Percentiles rank a stretch among this genome's conserved stretches.
Conservation (phyloP, 2,113 vertebrate species). For the Chaetodon trifascialis region DNA sequence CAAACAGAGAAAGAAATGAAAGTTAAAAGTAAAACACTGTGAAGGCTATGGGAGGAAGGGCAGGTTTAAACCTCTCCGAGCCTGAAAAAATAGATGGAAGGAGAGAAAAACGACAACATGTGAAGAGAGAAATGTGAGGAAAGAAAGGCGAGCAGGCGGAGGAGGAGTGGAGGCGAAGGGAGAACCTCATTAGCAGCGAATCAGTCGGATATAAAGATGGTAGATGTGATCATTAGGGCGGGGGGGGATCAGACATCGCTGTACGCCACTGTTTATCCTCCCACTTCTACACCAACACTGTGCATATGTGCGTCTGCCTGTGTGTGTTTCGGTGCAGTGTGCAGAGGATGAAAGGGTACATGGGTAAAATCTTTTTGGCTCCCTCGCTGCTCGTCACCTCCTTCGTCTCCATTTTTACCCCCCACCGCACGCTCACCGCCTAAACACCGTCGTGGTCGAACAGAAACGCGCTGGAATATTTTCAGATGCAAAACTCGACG, state of each 20-base stretch:
- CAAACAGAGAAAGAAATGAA: not conserved
- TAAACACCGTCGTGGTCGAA: not conserved
- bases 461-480: not conserved
- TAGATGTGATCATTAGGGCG: conserved; percentile 65
- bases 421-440: not conserved
- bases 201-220: conserved; percentile 57
- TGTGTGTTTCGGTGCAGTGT: conserved; percentile 43
- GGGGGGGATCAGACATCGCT: conserved; percentile 61
- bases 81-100: not conserved
- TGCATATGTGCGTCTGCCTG: too few species aligned
- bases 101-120: not conserved
- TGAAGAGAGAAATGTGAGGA: not conserved
- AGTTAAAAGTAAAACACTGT: not conserved
- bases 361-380: conserved; percentile 52
- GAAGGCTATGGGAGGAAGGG: not conserved
- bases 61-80: not conserved
- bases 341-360: conserved; percentile 66
- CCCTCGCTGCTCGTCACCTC: conserved; percentile 44
- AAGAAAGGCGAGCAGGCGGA: not conserved
- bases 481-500: not conserved
- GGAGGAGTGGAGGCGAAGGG: conserved; percentile 34
- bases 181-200: conserved; percentile 68
- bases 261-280: conserved; percentile 65
- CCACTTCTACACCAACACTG: conserved; percentile 42
- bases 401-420: conserved; percentile 29